Evolutionary conservation across 64 coral and sea anemone species (phyloP).

Genomic region (Acropora tenuis): DNA sequence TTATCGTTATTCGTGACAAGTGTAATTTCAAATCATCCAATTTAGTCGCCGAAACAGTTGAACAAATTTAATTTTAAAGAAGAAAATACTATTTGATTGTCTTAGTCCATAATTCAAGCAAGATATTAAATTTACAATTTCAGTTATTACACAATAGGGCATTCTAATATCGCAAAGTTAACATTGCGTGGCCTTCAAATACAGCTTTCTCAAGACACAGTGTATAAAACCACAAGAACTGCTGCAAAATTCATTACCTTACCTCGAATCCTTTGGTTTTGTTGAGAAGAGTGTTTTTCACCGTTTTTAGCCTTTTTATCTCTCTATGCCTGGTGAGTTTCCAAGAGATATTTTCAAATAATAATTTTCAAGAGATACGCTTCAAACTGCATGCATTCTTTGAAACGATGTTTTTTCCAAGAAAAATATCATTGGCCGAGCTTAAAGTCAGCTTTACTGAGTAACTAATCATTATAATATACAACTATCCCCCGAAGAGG

Average conservation of each 20-base stretch:
- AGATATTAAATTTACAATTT: neutral
- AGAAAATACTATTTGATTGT: neutral
- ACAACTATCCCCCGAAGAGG: too few species aligned
- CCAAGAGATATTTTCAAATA: too few species aligned
- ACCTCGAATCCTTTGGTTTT: neutral
- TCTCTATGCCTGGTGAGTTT: neutral
- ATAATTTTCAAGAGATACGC: too few species aligned
- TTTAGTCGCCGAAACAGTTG: neutral
- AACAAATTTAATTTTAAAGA: neutral
- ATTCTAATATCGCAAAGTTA: neutral
- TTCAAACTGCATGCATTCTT: too few species aligned
- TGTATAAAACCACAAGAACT: neutral
- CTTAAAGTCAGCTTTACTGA: too few species aligned
- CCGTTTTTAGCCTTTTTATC: neutral
- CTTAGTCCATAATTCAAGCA: neutral
- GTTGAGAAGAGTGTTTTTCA: neutral
- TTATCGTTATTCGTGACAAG: too few species aligned
- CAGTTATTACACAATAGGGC: neutral
- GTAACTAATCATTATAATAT: too few species aligned
- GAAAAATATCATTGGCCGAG: too few species aligned
- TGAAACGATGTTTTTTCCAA: too few species aligned
- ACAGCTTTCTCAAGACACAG: neutral
- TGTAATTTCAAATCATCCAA: too few species aligned
- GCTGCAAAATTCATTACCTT: neutral
- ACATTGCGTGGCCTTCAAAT: neutral